Percentiles rank a stretch among this genome's conserved stretches.
Conservation (phyloP, 2,888 invertebrate genomes). For the Tolmerus cingulatus region DNA sequence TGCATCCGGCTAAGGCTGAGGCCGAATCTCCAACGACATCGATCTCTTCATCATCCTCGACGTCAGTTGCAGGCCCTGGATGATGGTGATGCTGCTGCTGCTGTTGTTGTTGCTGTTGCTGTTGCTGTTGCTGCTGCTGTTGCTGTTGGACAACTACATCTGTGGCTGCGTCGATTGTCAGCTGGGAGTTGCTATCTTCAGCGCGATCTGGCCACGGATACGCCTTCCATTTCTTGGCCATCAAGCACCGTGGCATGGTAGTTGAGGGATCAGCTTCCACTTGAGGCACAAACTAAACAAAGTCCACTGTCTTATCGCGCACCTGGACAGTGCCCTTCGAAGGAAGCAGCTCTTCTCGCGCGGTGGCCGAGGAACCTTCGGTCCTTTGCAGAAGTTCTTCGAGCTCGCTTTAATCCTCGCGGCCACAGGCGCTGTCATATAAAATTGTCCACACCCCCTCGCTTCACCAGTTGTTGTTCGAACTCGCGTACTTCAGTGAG, state of each 20-base stretch:
- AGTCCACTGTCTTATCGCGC: background rate
- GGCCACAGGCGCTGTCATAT: slow-evolving; percentile 48
- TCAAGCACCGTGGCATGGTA: slow-evolving; percentile 92
- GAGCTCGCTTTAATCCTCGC: slow-evolving; percentile 41
- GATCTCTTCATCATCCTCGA: slow-evolving; percentile 81
- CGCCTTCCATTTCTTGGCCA: slow-evolving; percentile 96
- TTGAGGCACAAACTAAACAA: slow-evolving; percentile 11
- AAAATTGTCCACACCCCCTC: background rate
- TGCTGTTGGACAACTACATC: slow-evolving; percentile 48
- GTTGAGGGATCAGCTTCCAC: background rate
- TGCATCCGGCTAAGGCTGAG: slow-evolving; percentile 49
- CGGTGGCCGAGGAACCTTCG: background rate
- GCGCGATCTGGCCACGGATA: slow-evolving; percentile 78
- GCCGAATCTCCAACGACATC: slow-evolving; percentile 80
- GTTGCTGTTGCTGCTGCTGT: slow-evolving; percentile 25
- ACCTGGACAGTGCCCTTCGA: background rate
- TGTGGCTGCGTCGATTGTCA: slow-evolving; percentile 46
- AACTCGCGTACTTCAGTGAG: slow-evolving; percentile 2
- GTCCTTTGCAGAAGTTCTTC: background rate
- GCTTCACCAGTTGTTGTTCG: background rate
- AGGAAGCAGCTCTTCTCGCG: background rate
- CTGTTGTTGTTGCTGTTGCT: background rate
- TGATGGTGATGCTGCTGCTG: slow-evolving; percentile 31
- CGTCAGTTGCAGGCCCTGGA: slow-evolving; percentile 64
- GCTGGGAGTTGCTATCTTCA: slow-evolving; percentile 54